Evolutionary conservation across 1,140 invertebrate genomes (phyloP).

Genomic region (Nautilus pompilius): DNA sequence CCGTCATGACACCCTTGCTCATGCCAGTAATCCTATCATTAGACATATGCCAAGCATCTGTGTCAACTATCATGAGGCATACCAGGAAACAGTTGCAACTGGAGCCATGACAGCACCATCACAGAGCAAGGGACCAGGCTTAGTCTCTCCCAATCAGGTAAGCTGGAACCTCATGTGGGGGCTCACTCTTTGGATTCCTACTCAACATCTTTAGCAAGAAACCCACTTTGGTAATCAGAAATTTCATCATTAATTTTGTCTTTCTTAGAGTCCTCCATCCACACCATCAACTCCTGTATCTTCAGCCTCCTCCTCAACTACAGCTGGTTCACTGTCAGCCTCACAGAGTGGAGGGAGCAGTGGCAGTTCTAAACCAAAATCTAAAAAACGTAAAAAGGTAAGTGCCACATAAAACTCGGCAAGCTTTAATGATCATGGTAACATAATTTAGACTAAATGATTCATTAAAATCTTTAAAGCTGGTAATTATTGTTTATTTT

Average conservation of each 20-base stretch:
- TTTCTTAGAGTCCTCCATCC: constrained; percentile 25
- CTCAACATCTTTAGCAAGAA: background rate
- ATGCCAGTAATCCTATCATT: constrained; percentile 56
- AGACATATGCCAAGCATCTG: constrained; percentile 37
- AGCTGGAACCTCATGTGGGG: background rate
- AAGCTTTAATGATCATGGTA: background rate
- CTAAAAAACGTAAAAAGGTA: constrained; percentile 41
- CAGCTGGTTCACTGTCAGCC: background rate
- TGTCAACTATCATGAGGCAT: constrained; percentile 35
- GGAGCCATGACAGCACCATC: constrained; percentile 4
- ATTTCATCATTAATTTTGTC: background rate
- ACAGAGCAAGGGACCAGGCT: constrained; percentile 16
- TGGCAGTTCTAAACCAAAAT: constrained; percentile 20
- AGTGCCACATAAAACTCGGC: background rate
- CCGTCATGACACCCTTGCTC: constrained; percentile 61
- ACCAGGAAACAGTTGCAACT: constrained; percentile 9
- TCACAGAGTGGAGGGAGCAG: background rate
- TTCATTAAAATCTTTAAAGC: background rate
- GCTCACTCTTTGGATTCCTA: background rate
- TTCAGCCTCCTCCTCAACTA: background rate
- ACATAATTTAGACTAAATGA: background rate
- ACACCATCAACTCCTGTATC: constrained; percentile 19
- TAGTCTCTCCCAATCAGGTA: constrained; percentile 9
- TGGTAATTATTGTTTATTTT: background rate
- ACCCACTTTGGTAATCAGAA: background rate